Conservation (phyloP, 2,797 vertebrate species). For the Halcyon badia region DNA sequence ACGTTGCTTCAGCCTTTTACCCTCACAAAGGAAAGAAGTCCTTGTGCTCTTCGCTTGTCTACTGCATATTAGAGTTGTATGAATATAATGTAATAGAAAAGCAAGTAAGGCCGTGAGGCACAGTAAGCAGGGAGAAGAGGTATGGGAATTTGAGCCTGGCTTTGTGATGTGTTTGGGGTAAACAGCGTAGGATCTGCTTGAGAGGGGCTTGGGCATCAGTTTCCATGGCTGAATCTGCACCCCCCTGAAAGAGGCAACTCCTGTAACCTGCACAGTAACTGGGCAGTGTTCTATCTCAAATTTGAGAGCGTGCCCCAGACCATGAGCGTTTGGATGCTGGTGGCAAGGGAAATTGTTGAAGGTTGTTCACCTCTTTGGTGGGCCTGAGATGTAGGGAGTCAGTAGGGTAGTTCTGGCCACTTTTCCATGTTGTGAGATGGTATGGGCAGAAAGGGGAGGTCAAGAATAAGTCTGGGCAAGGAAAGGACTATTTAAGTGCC, state of each 20-base stretch:
- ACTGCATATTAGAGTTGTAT: fast-evolving
- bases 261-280: background rate
- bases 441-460: background rate
- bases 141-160: background rate
- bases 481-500: background rate
- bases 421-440: fast-evolving
- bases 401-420: fast-evolving
- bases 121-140: no score
- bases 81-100: background rate
- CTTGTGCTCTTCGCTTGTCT: background rate
- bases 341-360: background rate
- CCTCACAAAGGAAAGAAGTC: background rate
- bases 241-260: background rate
- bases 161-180: background rate
- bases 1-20: background rate
- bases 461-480: background rate
- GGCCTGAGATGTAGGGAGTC: fast-evolving
- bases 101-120: background rate
- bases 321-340: background rate
- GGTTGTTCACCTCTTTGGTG: background rate
- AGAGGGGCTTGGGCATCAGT: background rate
- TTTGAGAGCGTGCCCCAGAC: fast-evolving
- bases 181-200: background rate
- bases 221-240: fast-evolving
- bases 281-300: background rate